phyloP scores from a whole-genome alignment of 2,113 vertebrate genomes.

The Hippocampus barbouri region DNA sequence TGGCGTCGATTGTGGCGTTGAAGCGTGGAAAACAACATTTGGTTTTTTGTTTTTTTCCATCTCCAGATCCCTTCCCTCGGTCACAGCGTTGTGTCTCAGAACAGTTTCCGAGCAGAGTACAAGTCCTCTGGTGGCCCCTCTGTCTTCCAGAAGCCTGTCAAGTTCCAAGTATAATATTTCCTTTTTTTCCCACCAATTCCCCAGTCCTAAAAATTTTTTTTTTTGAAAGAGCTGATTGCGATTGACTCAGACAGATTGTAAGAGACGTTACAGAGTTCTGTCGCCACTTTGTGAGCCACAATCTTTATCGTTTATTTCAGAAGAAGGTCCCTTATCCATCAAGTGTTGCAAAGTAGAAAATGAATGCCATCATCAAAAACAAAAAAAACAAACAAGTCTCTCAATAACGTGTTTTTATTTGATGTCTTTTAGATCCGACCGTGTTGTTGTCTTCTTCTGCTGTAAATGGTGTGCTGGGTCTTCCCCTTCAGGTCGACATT shows the following conservation, averaged over 20 bases:
- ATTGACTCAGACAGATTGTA: no score
- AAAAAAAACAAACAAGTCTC: neutral
- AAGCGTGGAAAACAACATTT: neutral
- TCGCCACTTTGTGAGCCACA: no score
- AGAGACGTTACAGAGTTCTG: no score
- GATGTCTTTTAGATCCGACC: neutral
- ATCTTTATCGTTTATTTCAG: no score
- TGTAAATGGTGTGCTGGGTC: neutral
- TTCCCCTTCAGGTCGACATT: slow-evolving; percentile 76
- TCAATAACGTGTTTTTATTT: neutral
- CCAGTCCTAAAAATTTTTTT: neutral
- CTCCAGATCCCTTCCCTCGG: slow-evolving; percentile 86
- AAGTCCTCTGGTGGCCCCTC: slow-evolving; percentile 84
- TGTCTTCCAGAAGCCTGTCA: slow-evolving; percentile 92
- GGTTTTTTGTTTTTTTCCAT: neutral
- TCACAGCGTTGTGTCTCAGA: slow-evolving; percentile 91
- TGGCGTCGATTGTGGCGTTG: neutral
- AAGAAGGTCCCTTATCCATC: no score
- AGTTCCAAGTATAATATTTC: slow-evolving; percentile 76
- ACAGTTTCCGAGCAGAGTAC: slow-evolving; percentile 90
- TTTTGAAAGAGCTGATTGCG: no score
- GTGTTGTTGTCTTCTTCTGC: neutral
- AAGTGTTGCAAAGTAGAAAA: no score
- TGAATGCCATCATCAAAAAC: neutral
- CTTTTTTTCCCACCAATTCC: neutral